A percentile compares a stretch with the other conserved stretches of the same genome.
These are phyloP conservation scores for Congeria kusceri DNA, from an alignment of 2,888 invertebrate species.

Conservation along the genomic window DNA sequence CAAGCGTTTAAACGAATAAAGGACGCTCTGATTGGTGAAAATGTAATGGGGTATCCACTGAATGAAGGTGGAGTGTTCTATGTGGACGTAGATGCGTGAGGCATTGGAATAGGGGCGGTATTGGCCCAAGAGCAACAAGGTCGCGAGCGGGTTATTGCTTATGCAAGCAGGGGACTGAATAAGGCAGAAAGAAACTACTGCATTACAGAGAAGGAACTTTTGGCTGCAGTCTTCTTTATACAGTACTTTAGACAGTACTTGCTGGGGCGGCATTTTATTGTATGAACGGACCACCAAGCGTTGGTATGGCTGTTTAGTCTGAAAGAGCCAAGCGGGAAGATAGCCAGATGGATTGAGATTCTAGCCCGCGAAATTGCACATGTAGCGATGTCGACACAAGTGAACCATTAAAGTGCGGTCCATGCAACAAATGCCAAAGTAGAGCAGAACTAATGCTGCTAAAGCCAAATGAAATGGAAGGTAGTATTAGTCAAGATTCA, in stretches of 20 bases:
- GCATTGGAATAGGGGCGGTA: slow-evolving; percentile 8
- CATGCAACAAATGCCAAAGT: neutral
- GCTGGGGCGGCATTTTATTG: slow-evolving; percentile 1
- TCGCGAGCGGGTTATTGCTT: slow-evolving; percentile 6
- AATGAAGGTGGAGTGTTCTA: neutral
- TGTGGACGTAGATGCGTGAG: slow-evolving; percentile 9
- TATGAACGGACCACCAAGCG: neutral
- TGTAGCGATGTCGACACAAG: slow-evolving; percentile 13
- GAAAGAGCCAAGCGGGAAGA: slow-evolving; percentile 36
- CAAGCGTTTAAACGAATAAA: slow-evolving; percentile 9
- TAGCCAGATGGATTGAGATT: slow-evolving; percentile 14
- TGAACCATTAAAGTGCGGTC: slow-evolving; percentile 26
- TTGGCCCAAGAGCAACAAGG: neutral
- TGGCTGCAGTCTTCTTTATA: slow-evolving; percentile 22
- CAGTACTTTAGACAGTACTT: slow-evolving; percentile 37
- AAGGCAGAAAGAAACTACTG: neutral
- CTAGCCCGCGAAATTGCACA: slow-evolving; percentile 3
- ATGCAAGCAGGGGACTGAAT: neutral
- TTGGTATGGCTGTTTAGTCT: slow-evolving; percentile 12
- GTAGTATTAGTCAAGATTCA: neutral
- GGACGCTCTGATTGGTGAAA: neutral
- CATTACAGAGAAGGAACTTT: slow-evolving; percentile 22
- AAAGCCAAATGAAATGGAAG: neutral
- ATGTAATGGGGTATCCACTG: slow-evolving; percentile 22
- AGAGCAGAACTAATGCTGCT: neutral